phyloP scores from a whole-genome alignment of 2,113 vertebrate species.

The Phylloscopus trochiloides region DNA sequence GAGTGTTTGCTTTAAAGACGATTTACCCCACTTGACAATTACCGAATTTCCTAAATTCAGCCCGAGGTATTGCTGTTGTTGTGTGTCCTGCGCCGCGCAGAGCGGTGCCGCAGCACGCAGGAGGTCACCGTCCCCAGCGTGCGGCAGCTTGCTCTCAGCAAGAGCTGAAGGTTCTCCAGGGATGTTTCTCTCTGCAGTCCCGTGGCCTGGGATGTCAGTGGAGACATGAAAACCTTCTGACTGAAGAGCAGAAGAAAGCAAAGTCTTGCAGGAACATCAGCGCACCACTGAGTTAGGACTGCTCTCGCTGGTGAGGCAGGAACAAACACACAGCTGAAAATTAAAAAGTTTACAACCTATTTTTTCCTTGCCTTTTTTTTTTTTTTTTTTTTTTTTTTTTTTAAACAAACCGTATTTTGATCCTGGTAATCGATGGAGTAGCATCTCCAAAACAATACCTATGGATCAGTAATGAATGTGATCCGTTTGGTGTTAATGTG shows the following conservation, averaged over 20 bases:
- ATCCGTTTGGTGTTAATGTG: not conserved
- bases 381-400: not conserved
- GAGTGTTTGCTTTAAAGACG: conserved; percentile 74
- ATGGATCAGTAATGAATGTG: not conserved
- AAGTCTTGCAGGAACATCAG: not conserved
- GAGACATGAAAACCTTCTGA: not conserved
- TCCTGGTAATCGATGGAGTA: not conserved
- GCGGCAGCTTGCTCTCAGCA: not conserved
- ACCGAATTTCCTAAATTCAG: conserved; percentile 69
- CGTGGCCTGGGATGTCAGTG: fast-evolving
- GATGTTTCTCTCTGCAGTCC: not conserved
- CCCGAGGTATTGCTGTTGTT: conserved; percentile 44
- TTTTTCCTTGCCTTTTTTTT: not conserved
- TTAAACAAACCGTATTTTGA: not conserved
- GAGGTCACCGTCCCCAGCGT: not conserved
- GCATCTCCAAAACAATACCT: not conserved
- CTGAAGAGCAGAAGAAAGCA: not conserved
- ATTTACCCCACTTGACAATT: conserved; percentile 66
- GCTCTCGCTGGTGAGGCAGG: not conserved
- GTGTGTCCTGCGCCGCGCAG: not conserved
- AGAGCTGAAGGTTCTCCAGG: not conserved
- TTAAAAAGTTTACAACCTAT: not conserved
- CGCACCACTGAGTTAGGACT: not conserved
- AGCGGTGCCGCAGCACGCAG: not conserved
- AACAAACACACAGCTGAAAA: not conserved